phyloP scores from a whole-genome alignment of 2,888 invertebrate species.

The Heliconius charithonia region DNA sequence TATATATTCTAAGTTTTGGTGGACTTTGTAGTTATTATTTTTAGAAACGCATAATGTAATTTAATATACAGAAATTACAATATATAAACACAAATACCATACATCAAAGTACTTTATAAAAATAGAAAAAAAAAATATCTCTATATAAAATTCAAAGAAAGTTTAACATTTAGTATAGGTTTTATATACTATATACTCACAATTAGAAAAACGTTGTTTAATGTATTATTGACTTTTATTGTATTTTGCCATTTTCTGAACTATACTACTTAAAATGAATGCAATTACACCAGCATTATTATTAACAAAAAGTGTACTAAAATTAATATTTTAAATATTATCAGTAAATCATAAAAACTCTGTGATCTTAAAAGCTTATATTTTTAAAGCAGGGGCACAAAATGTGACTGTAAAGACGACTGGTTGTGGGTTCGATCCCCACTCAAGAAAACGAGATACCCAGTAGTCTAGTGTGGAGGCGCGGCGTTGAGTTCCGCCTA shows the following conservation, averaged over 20 bases:
- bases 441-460: too few relatives aligned
- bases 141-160: background rate
- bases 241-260: slow-evolving; percentile 40
- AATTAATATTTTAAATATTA: too few relatives aligned
- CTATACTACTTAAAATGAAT: slow-evolving; percentile 17
- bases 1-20: background rate
- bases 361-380: too few relatives aligned
- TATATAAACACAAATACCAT: too few relatives aligned
- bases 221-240: slow-evolving; percentile 39
- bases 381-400: too few relatives aligned
- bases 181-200: background rate
- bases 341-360: too few relatives aligned
- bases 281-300: slow-evolving; percentile 15
- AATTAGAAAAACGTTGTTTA: slow-evolving; percentile 30
- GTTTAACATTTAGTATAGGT: slow-evolving; percentile 26
- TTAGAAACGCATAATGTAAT: background rate
- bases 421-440: too few relatives aligned
- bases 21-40: background rate
- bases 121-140: background rate
- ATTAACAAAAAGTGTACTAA: too few relatives aligned
- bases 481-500: too few relatives aligned
- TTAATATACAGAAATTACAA: too few relatives aligned
- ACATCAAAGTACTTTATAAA: background rate
- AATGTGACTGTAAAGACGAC: too few relatives aligned
- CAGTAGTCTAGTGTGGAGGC: too few relatives aligned